Evolutionary conservation across 2,797 vertebrate species (phyloP), one percentile per base, ranked within the genome.

Genomic region (Atherinosoma microstoma): DNA sequence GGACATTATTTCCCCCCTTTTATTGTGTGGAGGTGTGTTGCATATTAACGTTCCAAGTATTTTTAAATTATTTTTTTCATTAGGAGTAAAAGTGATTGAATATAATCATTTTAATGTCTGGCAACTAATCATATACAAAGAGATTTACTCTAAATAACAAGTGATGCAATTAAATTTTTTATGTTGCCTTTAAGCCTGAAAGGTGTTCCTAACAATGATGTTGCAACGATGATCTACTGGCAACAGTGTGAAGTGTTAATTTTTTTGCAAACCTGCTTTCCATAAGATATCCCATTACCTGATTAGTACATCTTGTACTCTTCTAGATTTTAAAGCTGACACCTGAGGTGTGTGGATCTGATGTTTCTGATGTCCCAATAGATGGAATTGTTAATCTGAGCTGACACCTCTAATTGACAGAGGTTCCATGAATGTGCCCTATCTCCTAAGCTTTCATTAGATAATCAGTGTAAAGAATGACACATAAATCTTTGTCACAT

Each of bases 321-420:
- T n/a, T 78, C 56, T 36, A 27, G 64, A 67, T 51, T 45, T n/a
- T 65, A 67, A 60, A 71, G 77, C 75, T 76, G 76, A 82, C 76
- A 76, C 49, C 51, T n/a, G 65, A 73, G 42, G 34, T 54, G 57
- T 70, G 64, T 61, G 60, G 61, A 64, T 84, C 69, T 79, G 70
- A 80, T 67, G 59, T 56, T 27, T 58, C 69, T 75, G 80, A 83
- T 71, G 56, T 74, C n/a, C 29, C 73, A 60, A 74, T 66, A 70
- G 68, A 84, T 85, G 62, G 70, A 72, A 22, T 64, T 0, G 34
- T 57, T 78, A 73, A 85, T 69, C 6, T 1, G 7, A 67, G 57
- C 29, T 20, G 58, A 72, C 67, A 67, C 60, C 63, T 71, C 29
- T 53, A 67, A 76, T 57, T 61, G 58, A 79, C 60, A 54, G 69